Percentiles rank a stretch among this genome's conserved stretches.
Evolutionary conservation across 2,797 vertebrate genomes (phyloP).

Genomic region (Lemur catta): DNA sequence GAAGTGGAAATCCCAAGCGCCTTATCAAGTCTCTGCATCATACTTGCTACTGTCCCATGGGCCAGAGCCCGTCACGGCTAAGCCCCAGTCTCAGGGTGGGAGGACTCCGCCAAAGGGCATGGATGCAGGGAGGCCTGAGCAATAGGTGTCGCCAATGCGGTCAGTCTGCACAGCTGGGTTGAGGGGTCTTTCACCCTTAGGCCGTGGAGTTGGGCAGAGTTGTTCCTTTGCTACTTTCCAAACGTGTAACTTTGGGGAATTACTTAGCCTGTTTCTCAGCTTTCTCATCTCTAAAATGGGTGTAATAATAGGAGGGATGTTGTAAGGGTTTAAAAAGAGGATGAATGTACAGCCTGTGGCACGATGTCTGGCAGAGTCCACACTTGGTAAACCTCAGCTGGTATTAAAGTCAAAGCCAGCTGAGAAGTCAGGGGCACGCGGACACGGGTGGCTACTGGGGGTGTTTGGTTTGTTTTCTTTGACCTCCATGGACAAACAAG

Average conservation of each 20-base stretch:
- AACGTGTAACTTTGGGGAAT: neutral
- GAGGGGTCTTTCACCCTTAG: neutral
- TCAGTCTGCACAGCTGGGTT: no score
- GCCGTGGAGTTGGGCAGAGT: neutral
- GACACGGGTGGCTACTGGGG: neutral
- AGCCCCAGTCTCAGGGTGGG: neutral
- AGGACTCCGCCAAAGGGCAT: neutral
- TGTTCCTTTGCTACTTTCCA: neutral
- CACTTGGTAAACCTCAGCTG: accelerated
- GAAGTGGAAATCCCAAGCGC: neutral
- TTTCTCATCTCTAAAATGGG: conserved; percentile 33
- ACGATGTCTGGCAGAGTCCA: neutral
- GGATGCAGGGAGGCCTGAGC: neutral
- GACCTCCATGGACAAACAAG: neutral
- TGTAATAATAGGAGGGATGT: neutral
- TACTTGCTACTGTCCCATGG: neutral
- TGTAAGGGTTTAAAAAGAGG: neutral
- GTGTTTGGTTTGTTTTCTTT: neutral
- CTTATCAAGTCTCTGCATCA: neutral
- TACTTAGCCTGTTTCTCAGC: neutral
- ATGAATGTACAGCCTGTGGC: neutral
- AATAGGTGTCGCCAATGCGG: neutral
- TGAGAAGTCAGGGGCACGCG: neutral
- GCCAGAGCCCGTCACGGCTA: neutral
- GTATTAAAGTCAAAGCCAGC: neutral